Percentiles rank a stretch among this genome's conserved stretches.
Conservation (phyloP, 2,888 invertebrate genomes). For the Sthenelais limicola region DNA sequence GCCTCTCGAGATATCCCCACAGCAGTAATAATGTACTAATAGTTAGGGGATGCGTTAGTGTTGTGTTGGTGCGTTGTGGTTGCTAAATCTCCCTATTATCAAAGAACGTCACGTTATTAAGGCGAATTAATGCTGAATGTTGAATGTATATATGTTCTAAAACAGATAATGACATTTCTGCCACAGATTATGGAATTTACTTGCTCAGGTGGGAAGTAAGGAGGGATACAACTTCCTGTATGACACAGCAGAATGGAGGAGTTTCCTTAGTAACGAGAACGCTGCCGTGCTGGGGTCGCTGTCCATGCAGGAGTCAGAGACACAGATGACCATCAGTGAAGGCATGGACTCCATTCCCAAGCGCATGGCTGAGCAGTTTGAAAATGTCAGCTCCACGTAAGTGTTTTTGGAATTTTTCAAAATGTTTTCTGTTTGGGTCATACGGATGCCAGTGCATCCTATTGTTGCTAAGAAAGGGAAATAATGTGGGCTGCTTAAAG, state of each 20-base stretch:
- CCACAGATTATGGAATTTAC: constrained; percentile 45
- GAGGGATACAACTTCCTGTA: constrained; percentile 46
- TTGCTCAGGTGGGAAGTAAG: constrained; percentile 36
- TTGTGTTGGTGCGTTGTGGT: too few species aligned
- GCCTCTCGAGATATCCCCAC: too few species aligned
- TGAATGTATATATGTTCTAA: too few species aligned
- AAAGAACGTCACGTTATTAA: too few species aligned
- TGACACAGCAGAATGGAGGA: constrained; percentile 47
- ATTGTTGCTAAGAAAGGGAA: too few species aligned
- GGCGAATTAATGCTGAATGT: too few species aligned
- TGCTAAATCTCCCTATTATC: too few species aligned
- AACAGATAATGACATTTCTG: neutral
- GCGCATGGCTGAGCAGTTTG: constrained; percentile 40
- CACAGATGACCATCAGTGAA: constrained; percentile 36
- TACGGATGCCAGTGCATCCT: neutral
- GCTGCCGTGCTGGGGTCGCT: constrained; percentile 44
- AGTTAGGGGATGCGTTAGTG: too few species aligned
- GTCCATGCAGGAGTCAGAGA: constrained; percentile 3
- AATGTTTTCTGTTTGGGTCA: too few species aligned
- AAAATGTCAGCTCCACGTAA: constrained; percentile 43
- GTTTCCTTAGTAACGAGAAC: constrained; percentile 45
- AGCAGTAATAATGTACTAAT: too few species aligned
- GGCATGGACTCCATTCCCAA: constrained; percentile 47
- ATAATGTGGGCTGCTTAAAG: too few species aligned
- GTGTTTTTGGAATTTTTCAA: too few species aligned